Evolutionary conservation across 2,888 invertebrate species (phyloP).

Genomic region (Piscicola geometra): DNA sequence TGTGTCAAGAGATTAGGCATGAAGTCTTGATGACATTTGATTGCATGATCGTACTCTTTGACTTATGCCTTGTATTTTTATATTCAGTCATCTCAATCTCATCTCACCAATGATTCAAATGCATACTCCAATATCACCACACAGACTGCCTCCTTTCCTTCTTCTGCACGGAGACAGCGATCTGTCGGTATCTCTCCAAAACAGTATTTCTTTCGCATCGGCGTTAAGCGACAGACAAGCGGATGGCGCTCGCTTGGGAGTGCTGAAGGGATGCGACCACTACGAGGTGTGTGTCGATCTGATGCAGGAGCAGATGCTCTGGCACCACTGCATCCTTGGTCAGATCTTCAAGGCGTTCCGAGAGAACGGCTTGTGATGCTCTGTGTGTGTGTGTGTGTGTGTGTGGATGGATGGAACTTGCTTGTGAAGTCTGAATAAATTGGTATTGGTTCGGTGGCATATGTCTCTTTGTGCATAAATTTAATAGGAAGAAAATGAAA

Average conservation of each 20-base stretch:
- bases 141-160: conserved; percentile 50
- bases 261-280: background rate
- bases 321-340: background rate
- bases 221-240: conserved; percentile 47
- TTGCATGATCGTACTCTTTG: too few relatives aligned
- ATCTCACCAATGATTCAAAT: background rate
- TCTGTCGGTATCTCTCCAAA: conserved; percentile 48
- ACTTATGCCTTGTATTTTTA: background rate
- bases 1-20: background rate
- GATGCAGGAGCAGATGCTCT: background rate
- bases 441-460: too few relatives aligned
- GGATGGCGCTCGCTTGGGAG: conserved; percentile 47
- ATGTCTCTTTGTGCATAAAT: too few relatives aligned
- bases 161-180: conserved; percentile 52
- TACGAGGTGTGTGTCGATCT: background rate
- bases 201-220: conserved; percentile 47
- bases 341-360: background rate
- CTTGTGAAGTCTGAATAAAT: too few relatives aligned
- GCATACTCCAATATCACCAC: too few relatives aligned
- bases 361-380: background rate
- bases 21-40: background rate
- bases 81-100: background rate
- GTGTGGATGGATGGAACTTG: too few relatives aligned
- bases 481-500: too few relatives aligned
- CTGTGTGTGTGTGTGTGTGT: too few relatives aligned